Evolutionary conservation across 2,113 vertebrate species (phyloP).

Genomic region (Lutjanus erythropterus): DNA sequence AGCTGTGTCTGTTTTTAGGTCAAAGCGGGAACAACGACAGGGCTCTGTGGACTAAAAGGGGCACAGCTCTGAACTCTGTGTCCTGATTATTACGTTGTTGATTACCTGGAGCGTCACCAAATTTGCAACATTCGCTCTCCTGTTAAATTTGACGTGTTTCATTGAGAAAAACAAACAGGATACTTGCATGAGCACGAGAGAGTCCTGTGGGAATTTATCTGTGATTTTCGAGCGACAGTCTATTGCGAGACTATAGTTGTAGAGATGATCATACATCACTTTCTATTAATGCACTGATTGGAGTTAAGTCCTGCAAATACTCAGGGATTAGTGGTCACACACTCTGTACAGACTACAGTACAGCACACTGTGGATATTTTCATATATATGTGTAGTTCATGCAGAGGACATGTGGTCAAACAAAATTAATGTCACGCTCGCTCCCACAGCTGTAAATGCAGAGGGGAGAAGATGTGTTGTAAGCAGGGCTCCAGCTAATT

Average conservation of each 20-base stretch:
- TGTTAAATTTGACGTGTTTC: neutral
- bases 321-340: no score
- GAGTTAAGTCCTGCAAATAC: no score
- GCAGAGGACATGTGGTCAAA: neutral
- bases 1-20: conserved; percentile 46
- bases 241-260: neutral
- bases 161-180: neutral
- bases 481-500: neutral
- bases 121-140: neutral
- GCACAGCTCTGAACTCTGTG: conserved; percentile 9
- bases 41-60: neutral
- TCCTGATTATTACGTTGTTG: neutral
- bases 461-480: neutral
- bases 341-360: no score
- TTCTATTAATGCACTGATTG: neutral
- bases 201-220: neutral
- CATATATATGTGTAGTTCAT: neutral
- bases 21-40: conserved; percentile 12
- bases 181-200: neutral
- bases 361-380: neutral
- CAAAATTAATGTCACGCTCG: no score
- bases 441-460: no score
- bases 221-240: neutral
- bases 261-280: neutral
- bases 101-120: neutral